Percentiles rank a stretch among this genome's conserved stretches.
Evolutionary conservation across 2,888 invertebrate genomes (phyloP).

Genomic region (Pachycephus smyrnensis): DNA sequence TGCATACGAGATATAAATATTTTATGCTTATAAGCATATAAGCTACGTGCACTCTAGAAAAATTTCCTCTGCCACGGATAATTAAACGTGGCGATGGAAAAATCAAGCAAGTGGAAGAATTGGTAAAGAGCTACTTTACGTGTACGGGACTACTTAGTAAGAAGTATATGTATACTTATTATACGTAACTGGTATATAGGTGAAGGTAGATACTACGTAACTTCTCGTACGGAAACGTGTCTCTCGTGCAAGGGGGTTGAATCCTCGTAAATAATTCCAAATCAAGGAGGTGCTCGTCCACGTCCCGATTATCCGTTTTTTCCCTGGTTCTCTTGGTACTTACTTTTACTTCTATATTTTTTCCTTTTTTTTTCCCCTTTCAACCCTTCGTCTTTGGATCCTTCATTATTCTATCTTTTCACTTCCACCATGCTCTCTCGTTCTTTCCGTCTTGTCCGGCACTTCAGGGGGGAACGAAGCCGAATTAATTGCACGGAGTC

Average conservation of each 20-base stretch:
- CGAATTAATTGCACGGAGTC: conserved; percentile 54
- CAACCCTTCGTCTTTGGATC: not conserved
- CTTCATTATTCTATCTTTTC: conserved; percentile 9
- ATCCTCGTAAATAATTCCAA: not conserved
- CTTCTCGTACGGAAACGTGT: not conserved
- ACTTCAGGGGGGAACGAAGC: conserved; percentile 28
- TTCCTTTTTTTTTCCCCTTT: conserved; percentile 7
- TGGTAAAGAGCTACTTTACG: not conserved
- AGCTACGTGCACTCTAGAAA: not conserved
- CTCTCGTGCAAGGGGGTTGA: not conserved
- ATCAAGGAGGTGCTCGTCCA: not conserved
- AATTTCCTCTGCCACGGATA: not conserved
- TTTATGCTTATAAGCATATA: not conserved
- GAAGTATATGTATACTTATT: not conserved
- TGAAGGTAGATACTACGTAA: not conserved
- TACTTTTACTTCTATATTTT: not conserved
- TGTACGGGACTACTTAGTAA: not conserved
- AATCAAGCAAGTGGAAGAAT: not conserved
- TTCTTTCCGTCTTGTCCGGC: conserved; percentile 3
- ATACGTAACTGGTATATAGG: not conserved
- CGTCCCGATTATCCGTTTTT: not conserved
- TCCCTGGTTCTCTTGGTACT: not conserved
- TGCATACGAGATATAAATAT: not conserved
- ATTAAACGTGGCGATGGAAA: not conserved
- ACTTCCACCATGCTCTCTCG: conserved; percentile 3